Base-by-base conservation (phyloP, 35 echinoderm and acorn worm genomes). In the Eucidaris tribuloides region DNA sequence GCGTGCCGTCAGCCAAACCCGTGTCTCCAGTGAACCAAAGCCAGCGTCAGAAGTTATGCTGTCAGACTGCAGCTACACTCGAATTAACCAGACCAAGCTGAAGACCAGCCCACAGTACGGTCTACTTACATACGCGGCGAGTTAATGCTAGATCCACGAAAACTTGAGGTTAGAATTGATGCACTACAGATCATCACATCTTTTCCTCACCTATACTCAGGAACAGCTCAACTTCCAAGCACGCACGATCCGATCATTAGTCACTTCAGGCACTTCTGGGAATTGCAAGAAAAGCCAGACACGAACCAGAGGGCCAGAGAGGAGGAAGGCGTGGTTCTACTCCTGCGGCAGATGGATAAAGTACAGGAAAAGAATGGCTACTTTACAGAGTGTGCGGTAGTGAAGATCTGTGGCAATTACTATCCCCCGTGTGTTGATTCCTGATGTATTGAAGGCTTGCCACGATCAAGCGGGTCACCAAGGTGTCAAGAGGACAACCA, bases 401-500 rank as follows among this genome's bases (percentile, higher is more conserved):
- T 17, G 54, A 58, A 14, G 27, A 58, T 58, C 18, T 58, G 19
- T 58, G 54, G 54, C 54, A 58, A 25, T 14, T 58, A 58, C 54
- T 58, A n/a, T 14, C 27, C 54, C 54, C 54, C 19, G 54, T n/a
- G 54, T 58, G 13, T 25, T 58, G 2, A 58, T 58, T 25, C 19
- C 19, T 17, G 54, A 58, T 58, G 54, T 58, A 3, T 25, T 58
- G 13, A 18, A 49, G 25, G 82, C 74, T 0, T 22, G 77, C 2
- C 82, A 86, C 42, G 82, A 85, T 38, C 22, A 80, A 19, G 45
- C 82, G 24, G 89, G 89, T 0, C 89, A 92, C 78, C 90, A 92
- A 35, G 55, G 55, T 2, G 7, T 30, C 4, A 46, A 92, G 54
- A 81, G 80, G 31, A 92, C 84, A 7, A 20, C 76, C 11, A 43